Conservation (phyloP, 2,888 invertebrate genomes). For the Brachyptera risi region DNA sequence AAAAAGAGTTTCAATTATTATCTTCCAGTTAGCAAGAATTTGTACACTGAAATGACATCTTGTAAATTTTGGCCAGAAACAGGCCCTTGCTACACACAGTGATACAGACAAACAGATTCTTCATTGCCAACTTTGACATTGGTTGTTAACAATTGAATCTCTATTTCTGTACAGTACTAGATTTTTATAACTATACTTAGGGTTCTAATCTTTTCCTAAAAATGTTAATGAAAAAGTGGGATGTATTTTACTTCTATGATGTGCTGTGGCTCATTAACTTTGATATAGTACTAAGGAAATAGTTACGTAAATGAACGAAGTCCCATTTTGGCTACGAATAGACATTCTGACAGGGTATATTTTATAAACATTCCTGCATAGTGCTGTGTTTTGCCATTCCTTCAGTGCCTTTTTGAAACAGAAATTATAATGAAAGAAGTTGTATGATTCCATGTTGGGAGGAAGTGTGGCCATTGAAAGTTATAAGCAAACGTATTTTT, state of each 20-base stretch:
- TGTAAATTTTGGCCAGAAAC: background rate
- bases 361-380: constrained; percentile 17
- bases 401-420: constrained; percentile 16
- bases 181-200: no score
- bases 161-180: no score
- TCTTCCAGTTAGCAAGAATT: background rate
- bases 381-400: constrained; percentile 20
- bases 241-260: no score
- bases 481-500: background rate
- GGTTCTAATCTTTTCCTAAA: background rate
- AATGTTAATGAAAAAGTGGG: background rate
- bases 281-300: no score
- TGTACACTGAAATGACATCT: background rate
- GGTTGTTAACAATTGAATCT: no score
- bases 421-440: background rate
- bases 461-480: background rate
- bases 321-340: background rate
- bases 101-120: no score
- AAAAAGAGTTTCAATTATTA: no score
- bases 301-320: no score
- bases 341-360: constrained; percentile 14
- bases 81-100: background rate
- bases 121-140: no score
- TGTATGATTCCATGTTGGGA: constrained; percentile 14
- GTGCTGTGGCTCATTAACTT: no score